phyloP scores from a whole-genome alignment of 2,797 vertebrate species.

The Gallinago stenura region DNA sequence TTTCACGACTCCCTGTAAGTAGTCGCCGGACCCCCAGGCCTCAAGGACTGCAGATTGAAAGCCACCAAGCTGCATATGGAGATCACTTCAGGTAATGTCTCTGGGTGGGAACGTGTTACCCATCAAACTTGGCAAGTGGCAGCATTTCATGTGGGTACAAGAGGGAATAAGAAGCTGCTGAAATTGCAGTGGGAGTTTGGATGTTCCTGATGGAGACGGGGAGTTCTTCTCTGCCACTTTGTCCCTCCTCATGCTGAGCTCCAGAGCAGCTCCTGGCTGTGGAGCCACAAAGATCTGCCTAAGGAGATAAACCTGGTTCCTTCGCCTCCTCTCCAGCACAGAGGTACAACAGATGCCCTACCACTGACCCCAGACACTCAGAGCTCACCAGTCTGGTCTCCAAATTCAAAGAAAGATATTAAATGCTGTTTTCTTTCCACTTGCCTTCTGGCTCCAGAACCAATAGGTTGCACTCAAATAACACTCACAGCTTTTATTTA shows the following conservation, averaged over 20 bases:
- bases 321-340: neutral
- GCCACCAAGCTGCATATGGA: neutral
- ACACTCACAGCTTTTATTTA: conserved; percentile 45
- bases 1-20: neutral
- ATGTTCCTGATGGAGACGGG: neutral
- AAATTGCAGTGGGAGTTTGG: neutral
- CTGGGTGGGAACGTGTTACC: neutral
- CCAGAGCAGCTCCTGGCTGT: neutral
- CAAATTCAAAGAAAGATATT: conserved; percentile 34
- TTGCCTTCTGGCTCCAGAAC: conserved; percentile 46
- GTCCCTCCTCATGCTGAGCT: neutral
- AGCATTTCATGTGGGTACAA: neutral
- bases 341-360: neutral
- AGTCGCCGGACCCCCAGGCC: neutral
- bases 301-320: neutral
- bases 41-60: neutral
- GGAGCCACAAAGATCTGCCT: neutral
- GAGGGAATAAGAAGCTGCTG: neutral
- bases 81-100: neutral
- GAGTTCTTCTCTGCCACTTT: neutral
- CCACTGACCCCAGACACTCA: neutral
- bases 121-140: neutral
- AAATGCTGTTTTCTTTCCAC: conserved; percentile 23
- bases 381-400: neutral
- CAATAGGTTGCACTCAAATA: conserved; percentile 26